Evolutionary conservation across 1,140 invertebrate genomes (phyloP).

Genomic region (Drosophila orena): DNA sequence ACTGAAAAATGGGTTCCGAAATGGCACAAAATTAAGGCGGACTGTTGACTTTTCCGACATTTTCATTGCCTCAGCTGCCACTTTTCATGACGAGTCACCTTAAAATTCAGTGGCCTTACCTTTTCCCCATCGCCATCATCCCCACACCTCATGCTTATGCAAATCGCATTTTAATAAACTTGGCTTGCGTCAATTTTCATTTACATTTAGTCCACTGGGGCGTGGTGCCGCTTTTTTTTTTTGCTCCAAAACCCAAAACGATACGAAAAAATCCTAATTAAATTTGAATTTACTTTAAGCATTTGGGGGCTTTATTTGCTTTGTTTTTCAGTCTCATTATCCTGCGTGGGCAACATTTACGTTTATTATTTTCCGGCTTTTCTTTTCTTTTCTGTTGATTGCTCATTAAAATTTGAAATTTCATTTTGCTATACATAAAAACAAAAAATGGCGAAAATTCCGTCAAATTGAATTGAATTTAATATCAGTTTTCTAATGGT

Average conservation of each 20-base stretch:
- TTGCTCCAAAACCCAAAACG: conserved; percentile 30
- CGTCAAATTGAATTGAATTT: conserved; percentile 75
- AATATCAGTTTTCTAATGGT: conserved; percentile 79
- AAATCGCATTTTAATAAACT: conserved; percentile 83
- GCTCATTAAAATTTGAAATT: conserved; percentile 81
- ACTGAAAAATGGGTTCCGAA: conserved; percentile 21
- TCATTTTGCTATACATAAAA: conserved; percentile 59
- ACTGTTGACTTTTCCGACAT: conserved; percentile 59
- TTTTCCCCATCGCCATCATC: neutral
- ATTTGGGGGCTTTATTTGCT: conserved; percentile 76
- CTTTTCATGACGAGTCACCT: conserved; percentile 28
- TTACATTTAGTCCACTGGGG: conserved; percentile 75
- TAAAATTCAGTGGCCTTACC: conserved; percentile 49
- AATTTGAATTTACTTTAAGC: conserved; percentile 83
- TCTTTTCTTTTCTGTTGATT: conserved; percentile 62
- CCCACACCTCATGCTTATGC: conserved; percentile 65
- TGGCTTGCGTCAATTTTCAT: conserved; percentile 80
- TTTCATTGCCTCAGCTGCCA: conserved; percentile 45
- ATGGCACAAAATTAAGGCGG: conserved; percentile 63
- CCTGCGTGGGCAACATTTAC: conserved; percentile 49
- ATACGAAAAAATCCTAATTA: conserved; percentile 77
- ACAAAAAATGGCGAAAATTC: conserved; percentile 25
- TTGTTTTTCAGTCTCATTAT: conserved; percentile 48
- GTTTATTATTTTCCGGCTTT: conserved; percentile 67
- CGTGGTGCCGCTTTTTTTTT: conserved; percentile 17